Conservation (phyloP, 2,113 vertebrate genomes). For the Lamprotornis superbus region DNA sequence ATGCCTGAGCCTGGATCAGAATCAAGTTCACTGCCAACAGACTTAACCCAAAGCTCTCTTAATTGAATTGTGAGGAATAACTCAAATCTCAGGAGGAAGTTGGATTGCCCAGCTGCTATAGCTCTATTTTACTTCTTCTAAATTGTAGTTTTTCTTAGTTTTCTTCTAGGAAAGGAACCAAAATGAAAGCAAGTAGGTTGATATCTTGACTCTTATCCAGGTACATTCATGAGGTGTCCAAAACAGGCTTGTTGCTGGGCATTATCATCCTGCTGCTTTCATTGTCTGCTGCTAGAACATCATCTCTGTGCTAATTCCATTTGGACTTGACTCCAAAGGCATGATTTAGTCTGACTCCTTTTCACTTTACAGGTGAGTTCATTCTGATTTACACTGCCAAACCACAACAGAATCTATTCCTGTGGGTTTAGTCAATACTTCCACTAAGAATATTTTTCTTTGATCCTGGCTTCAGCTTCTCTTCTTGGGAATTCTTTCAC, state of each 20-base stretch:
- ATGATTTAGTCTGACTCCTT: not conserved
- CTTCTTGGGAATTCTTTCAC: not conserved
- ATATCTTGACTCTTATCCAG: not conserved
- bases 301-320: not conserved
- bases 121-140: not conserved
- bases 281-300: not conserved
- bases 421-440: not conserved
- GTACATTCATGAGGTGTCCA: not conserved
- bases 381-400: not conserved
- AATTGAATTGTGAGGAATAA: not conserved
- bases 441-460: not conserved
- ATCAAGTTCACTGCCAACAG: not conserved
- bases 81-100: not conserved
- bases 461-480: not conserved
- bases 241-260: not conserved
- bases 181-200: not conserved
- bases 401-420: not conserved
- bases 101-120: not conserved
- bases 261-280: not conserved
- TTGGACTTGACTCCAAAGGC: not conserved
- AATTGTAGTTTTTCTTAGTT: not conserved
- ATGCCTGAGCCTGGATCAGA: not conserved
- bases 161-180: not conserved
- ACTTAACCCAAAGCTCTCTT: not conserved
- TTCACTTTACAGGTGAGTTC: not conserved